Evolutionary conservation across 2,113 vertebrate species (phyloP), one percentile per base, ranked within the genome.

Genomic region (Apaloderma vittatum): DNA sequence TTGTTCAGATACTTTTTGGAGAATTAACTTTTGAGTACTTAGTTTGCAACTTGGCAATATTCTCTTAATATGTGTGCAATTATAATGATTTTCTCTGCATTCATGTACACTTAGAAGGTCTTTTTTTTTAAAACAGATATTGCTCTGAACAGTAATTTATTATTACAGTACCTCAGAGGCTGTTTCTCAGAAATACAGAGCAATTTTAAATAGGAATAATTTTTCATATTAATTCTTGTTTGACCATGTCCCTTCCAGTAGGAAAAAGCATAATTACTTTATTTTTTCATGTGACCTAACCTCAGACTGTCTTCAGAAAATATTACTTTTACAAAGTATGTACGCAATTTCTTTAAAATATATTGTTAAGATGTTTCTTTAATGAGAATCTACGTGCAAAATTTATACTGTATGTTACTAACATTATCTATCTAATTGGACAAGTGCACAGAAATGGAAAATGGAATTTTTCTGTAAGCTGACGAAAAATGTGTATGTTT

Each of bases 401-500:
- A 96, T 95, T 88, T 90, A 88, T 94, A 43, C 34, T 83, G 18
- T 72, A 30, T 86, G 55, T 85, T 95, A 51, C 43, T 71, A 71
- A 80, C 92, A 83, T 88, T 95, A 81, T 92, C 66, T 58, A 79
- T 93, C 23, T 94, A 96, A 83, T 93, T 90, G 81, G 55, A 76
- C 63, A 90, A 94, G 63, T 86, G 55, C 74, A 92, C 30, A 83
- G 78, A 90, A 94, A 96, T 83, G 58, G 85, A 88, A 96, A 95
- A 96, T 72, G 30, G 16, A 51, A 29, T 49, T 93, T 93, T 66
- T 86, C 88, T 92, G 51, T 89, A 92, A 89, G 12, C 29, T 86
- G 88, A 71, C 55, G 95, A 93, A 88, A 90, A 63, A 13, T 4
- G 11, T 51, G 23, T 51, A 88, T 59, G 34, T 93, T 96, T 96